A percentile compares a stretch with the other conserved stretches of the same genome.
phyloP scores from a whole-genome alignment of 1,140 invertebrate genomes.

The Oncopodura yosiiana region DNA sequence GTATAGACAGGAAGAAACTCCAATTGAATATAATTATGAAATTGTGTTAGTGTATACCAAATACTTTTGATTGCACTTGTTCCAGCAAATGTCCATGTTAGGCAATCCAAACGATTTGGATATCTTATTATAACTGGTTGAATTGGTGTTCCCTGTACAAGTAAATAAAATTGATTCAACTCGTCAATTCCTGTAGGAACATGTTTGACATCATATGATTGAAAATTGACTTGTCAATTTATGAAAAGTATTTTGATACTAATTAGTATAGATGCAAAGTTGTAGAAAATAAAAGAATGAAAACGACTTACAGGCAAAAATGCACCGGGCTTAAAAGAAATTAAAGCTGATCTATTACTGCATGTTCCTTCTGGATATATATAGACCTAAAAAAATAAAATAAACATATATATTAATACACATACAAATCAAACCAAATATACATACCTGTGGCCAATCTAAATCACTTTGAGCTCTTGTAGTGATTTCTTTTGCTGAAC shows the following conservation, averaged over 20 bases:
- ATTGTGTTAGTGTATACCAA: slow-evolving; percentile 83
- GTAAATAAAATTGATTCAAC: too few species aligned
- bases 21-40: slow-evolving; percentile 81
- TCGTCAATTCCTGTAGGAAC: too few species aligned
- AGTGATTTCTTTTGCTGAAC: slow-evolving; percentile 83
- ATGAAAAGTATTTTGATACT: too few species aligned
- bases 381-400: slow-evolving; percentile 52
- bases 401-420: not conserved
- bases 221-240: too few species aligned
- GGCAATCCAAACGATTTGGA: slow-evolving; percentile 80
- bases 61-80: slow-evolving; percentile 75
- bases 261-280: too few species aligned
- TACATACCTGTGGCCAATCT: slow-evolving; percentile 86
- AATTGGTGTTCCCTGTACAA: slow-evolving; percentile 84
- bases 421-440: not conserved
- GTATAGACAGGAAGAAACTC: slow-evolving; percentile 88
- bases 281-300: slow-evolving; percentile 36
- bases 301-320: slow-evolving; percentile 41
- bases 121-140: slow-evolving; percentile 88
- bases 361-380: slow-evolving; percentile 95
- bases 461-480: slow-evolving; percentile 68
- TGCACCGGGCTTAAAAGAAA: slow-evolving; percentile 89
- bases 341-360: slow-evolving; percentile 83
- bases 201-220: too few species aligned
- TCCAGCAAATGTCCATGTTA: slow-evolving; percentile 96